Conservation (phyloP, 1,140 invertebrate species). For the Atta texana region DNA sequence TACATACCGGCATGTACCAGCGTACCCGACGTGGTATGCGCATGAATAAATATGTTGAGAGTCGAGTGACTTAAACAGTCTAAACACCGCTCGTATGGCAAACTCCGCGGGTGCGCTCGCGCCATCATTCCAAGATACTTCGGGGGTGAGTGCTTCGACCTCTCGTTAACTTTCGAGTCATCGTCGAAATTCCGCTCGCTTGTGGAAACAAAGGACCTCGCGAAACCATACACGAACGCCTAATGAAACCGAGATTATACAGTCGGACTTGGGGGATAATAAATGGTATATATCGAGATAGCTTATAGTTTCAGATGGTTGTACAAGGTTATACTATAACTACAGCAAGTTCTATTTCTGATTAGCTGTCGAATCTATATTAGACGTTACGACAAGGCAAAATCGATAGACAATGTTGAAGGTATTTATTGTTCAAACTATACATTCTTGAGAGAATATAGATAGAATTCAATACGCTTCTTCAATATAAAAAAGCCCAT, state of each 20-base stretch:
- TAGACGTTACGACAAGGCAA: not conserved
- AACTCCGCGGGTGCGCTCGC: constrained; percentile 47
- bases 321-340: not conserved
- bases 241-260: constrained; percentile 51
- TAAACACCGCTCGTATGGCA: constrained; percentile 69
- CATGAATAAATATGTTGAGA: constrained; percentile 78
- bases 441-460: not conserved
- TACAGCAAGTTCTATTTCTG: not conserved
- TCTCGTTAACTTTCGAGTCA: constrained; percentile 52
- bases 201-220: constrained; percentile 41
- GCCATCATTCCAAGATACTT: constrained; percentile 31
- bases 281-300: constrained; percentile 30
- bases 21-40: constrained; percentile 67
- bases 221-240: constrained; percentile 19
- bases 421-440: not conserved
- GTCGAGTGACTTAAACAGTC: constrained; percentile 75
- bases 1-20: constrained; percentile 75
- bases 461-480: not conserved
- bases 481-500: not conserved
- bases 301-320: constrained; percentile 41
- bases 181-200: constrained; percentile 36
- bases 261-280: constrained; percentile 16
- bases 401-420: not conserved
- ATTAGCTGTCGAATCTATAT: not conserved
- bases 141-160: constrained; percentile 22